Percentiles rank a stretch among this genome's conserved stretches.
Evolutionary conservation across 2,888 invertebrate genomes (phyloP).

Genomic region (Philopedon plagiatum): DNA sequence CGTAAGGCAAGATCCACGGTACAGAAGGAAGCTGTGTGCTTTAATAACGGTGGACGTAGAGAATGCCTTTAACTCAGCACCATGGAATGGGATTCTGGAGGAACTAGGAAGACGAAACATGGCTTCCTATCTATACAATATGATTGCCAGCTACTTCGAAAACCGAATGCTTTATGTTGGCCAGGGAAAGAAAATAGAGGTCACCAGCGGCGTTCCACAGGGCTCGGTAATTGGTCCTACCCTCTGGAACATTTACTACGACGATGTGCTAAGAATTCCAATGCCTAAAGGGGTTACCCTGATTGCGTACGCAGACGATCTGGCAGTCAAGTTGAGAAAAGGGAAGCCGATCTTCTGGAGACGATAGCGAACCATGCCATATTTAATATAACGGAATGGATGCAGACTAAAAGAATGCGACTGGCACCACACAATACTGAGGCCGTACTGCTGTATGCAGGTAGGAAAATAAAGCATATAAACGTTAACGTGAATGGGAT

Average conservation of each 20-base stretch:
- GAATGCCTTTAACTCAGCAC: slow-evolving; percentile 2
- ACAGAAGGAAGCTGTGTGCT: not conserved
- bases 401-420: not conserved
- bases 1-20: not conserved
- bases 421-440: not conserved
- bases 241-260: not conserved
- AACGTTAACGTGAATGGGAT: not conserved
- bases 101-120: not conserved
- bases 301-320: not conserved
- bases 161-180: not conserved
- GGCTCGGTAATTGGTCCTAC: slow-evolving; percentile 5
- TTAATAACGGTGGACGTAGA: slow-evolving; percentile 30
- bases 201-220: no score
- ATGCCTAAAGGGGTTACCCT: not conserved
- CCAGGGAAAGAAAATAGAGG: not conserved
- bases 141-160: slow-evolving; percentile 10
- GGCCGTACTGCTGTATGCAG: no score
- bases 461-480: not conserved
- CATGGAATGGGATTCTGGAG: not conserved
- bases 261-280: not conserved
- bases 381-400: not conserved
- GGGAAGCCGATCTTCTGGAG: not conserved
- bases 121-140: slow-evolving; percentile 6
- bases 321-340: not conserved
- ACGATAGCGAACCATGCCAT: not conserved